phyloP scores from a whole-genome alignment of 2,113 vertebrate species.

The Ciconia stormi region DNA sequence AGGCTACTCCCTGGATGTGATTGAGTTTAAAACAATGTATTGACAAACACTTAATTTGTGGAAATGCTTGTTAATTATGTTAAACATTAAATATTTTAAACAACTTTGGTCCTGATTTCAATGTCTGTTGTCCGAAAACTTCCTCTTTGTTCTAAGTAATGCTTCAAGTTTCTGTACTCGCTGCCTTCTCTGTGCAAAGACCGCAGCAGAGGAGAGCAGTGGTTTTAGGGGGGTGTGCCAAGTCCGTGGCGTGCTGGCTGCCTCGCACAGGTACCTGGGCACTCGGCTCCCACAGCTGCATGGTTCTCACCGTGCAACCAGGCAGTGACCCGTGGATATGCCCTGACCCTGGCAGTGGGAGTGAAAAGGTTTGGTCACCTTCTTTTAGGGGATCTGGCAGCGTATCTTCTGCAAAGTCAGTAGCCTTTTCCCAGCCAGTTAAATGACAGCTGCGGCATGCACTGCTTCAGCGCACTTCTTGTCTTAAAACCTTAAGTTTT shows the following conservation, averaged over 20 bases:
- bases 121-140: not conserved
- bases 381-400: not conserved
- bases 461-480: not conserved
- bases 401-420: not conserved
- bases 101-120: not conserved
- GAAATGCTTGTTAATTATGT: not conserved
- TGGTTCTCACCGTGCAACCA: rapidly evolving
- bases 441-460: not conserved
- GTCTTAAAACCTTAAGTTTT: not conserved
- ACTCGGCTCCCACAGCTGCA: not conserved
- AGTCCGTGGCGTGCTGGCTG: not conserved
- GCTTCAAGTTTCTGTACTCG: not conserved
- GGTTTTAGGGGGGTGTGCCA: not conserved
- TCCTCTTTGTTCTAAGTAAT: not conserved
- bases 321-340: not conserved
- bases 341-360: not conserved
- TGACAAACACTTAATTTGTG: not conserved
- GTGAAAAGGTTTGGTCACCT: not conserved
- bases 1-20: not conserved
- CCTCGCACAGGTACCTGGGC: not conserved
- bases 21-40: not conserved
- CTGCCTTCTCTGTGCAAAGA: not conserved
- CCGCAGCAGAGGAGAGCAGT: not conserved
- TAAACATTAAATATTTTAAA: not conserved
- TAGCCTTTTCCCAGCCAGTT: not conserved